Evolutionary conservation across 2,888 invertebrate genomes (phyloP).

Genomic region (Tetragonisca angustula): DNA sequence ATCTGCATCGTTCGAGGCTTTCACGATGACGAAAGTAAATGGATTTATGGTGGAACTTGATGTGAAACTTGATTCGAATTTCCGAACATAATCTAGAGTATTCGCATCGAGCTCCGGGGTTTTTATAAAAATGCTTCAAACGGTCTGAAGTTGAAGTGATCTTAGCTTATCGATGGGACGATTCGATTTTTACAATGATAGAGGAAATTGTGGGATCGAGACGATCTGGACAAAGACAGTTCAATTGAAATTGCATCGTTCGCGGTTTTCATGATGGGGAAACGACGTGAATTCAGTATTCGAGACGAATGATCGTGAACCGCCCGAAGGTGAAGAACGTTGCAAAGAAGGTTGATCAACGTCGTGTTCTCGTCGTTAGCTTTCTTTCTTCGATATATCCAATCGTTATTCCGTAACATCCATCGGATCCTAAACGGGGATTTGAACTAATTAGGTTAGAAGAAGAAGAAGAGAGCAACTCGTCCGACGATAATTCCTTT

Average conservation of each 20-base stretch:
- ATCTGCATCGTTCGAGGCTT: slow-evolving; percentile 1
- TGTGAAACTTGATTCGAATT: neutral
- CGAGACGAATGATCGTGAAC: no score
- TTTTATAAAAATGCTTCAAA: no score
- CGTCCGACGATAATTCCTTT: slow-evolving; percentile 22
- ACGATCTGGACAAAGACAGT: no score
- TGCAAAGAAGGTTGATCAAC: neutral
- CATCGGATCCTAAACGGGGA: neutral
- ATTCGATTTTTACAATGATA: no score
- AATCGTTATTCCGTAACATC: slow-evolving; percentile 27
- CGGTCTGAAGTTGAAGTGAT: no score
- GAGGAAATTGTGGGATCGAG: no score
- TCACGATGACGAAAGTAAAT: neutral
- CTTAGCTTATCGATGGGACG: no score
- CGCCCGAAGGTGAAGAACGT: neutral
- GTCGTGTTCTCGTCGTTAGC: slow-evolving; percentile 34
- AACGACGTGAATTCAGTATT: no score
- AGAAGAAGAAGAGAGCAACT: neutral
- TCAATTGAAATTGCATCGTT: no score
- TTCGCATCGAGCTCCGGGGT: no score
- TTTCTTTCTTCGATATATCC: slow-evolving; percentile 37
- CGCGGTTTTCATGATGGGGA: no score
- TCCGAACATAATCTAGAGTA: no score
- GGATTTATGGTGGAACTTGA: neutral
- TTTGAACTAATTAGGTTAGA: slow-evolving; percentile 24